Evolutionary conservation across 2,113 vertebrate species (phyloP), one percentile per base, ranked within the genome.

Genomic region (Hiodon alosoides): DNA sequence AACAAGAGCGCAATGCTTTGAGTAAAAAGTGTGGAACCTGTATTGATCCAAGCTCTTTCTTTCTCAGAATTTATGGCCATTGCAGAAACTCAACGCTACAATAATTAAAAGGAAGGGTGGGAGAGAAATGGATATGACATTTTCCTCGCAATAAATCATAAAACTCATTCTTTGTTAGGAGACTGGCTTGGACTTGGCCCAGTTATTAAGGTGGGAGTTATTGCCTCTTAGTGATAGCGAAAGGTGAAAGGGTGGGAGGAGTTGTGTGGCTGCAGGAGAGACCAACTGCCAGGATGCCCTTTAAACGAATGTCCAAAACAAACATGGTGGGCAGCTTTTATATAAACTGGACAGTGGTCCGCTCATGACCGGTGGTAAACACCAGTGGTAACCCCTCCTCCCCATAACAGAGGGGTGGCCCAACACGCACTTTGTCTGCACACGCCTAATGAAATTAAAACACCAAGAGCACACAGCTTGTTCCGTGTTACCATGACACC

Each of bases 131-230:
- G 46, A 13, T 11, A 66, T 48, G 46, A 66, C 9, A 66, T 66
- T 48, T 48, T 48, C 64, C 9, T 47, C 31, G 31, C 8, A 47
- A 66, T 66, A 66, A 66, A 66, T 66, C 46, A 47, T 2, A 13
- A 66, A 66, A 66, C 46, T 66, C 64, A 66, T 65, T 65, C 64
- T 48, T 47, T 13, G 64, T 46, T 66, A 47, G 31, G 64, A 66
- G 46, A 47, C 64, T 11, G 9, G 64, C 64, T 10, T 66, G 48
- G 62, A 65, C 11, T 3, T 66, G 64, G 31, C 64, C 46, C 64
- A 66, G 46, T 47, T 66, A 66, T 66, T 66, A 66, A 31, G 13
- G 8, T 11, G 14, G 64, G 46, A 66, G 46, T 66, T 66, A 66
- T 31, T 31, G 31, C 31, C 31, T 31, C 31, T 31, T 31, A 31